Base-by-base conservation (phyloP, 1,140 invertebrate genomes). In the Pantala flavescens region DNA sequence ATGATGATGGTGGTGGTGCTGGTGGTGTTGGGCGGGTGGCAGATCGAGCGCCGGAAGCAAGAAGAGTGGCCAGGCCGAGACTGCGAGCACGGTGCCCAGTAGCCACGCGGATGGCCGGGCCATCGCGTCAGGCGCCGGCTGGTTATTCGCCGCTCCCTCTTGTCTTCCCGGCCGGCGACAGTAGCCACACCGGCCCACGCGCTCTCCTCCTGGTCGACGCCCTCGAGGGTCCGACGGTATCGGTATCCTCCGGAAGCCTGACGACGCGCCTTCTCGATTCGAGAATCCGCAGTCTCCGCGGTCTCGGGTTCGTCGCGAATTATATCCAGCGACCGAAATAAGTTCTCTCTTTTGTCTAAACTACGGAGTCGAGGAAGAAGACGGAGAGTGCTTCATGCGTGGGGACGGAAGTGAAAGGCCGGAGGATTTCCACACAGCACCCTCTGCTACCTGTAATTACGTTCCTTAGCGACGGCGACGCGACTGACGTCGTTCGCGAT, bases 1-100 rank as follows among this genome's bases (percentile, higher is more conserved):
- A 19, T 72, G 71, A 23, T 72, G 71, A 24, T 24, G 71, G 36
- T 72, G 71, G 71, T 24, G 71, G 71, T 72, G 71, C 71, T 72
- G 71, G 10, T 72, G 71, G 71, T 63, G 49, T 63, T 63, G 49
- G 49, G 49, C 49, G 12, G 49, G 49, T 19, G 49, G 49, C 49
- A 63, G 49, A 63, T 63, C 49, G 49, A 63, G 49, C 16, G 49
- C 49, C 49, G 49, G 49, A 21, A 63, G 49, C n/a, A 63, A 21
- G 49, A 63, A 63, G 12, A 63, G 49, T 19, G 49, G 49, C 49
- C 49, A 63, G 16, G 49, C 49, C n/a, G 49, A 63, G 5, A 63
- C 49, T 63, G 49, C 49, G 49, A 63, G 49, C 49, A 63, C 49
- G 49, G 49, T 63, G 49, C 49, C 49, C 49, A 63, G 49, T 63